These are phyloP conservation scores for Lophius piscatorius DNA, from an alignment of 2,113 vertebrate genomes.

Conservation along the genomic window DNA sequence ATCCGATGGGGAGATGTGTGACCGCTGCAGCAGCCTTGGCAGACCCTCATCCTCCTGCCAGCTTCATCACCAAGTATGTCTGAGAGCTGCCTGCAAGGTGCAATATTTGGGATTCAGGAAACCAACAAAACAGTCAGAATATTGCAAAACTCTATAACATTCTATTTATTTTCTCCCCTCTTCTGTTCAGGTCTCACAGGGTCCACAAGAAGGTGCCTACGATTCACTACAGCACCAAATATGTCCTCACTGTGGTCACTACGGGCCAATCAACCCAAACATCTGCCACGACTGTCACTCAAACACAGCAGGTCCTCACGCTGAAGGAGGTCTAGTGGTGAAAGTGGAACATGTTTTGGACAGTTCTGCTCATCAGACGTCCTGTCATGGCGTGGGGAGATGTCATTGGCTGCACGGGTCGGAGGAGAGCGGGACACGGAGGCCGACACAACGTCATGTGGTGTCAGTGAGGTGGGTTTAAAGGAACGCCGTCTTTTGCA, in stretches of 20 bases:
- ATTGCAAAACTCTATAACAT: not conserved
- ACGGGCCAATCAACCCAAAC: slow-evolving; percentile 46
- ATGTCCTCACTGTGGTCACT: slow-evolving; percentile 66
- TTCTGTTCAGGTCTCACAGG: slow-evolving; percentile 61
- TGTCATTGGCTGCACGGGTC: slow-evolving; percentile 85
- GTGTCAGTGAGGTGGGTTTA: slow-evolving; percentile 88
- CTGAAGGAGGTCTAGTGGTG: slow-evolving; percentile 47
- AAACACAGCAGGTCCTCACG: slow-evolving; percentile 32
- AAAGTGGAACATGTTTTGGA: slow-evolving; percentile 51
- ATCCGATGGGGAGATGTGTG: slow-evolving; percentile 65
- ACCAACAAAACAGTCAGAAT: slow-evolving; percentile 9
- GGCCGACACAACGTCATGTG: slow-evolving; percentile 83
- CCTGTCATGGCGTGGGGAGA: slow-evolving; percentile 67
- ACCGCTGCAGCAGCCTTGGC: slow-evolving; percentile 74
- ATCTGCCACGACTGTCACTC: slow-evolving; percentile 51
- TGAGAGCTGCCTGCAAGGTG: too few species aligned
- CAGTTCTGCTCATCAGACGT: slow-evolving; percentile 71
- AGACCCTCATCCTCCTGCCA: slow-evolving; percentile 73
- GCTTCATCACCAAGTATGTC: slow-evolving; percentile 75
- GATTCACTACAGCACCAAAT: slow-evolving; percentile 51
- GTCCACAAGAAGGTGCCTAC: slow-evolving; percentile 31
- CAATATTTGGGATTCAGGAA: too few species aligned
- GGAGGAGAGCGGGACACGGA: slow-evolving; percentile 77
- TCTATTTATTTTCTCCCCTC: not conserved
- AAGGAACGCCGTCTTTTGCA: not conserved